Base-by-base conservation (phyloP, 2,113 vertebrate species). In the Xiphias gladius region DNA sequence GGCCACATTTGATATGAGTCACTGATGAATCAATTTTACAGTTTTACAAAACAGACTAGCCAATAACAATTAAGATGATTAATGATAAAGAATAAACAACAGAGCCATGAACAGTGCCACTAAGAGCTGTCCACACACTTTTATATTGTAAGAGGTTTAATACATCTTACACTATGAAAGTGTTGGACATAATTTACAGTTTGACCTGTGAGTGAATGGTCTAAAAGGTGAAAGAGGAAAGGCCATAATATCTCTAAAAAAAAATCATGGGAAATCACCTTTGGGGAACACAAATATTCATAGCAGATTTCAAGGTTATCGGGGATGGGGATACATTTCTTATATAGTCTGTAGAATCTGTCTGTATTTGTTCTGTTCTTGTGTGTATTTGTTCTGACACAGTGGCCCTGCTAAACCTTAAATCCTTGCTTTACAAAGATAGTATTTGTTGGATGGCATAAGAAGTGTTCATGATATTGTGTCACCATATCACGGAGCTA, bases 1-100 rank as follows among this genome's bases (percentile, higher is more conserved):
- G 46, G 73, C 50, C 35, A 68, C 72, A 73, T 55, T 57, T 71
- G n/a, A 17, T 39, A 80, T 86, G 85, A 85, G 65, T 86, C 70
- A 80, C 0, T 62, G 52, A 68, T 17, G 76, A 14, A 28, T 87
- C 71, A n/a, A 37, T 73, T 77, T 76, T 43, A 59, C 62, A 59
- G n/a, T 90, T 75, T 64, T 70, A 54, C 28, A 73, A 13, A 73
- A 52, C 35, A 82, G 65, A 71, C 17, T 32, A 43, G 19, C 0
- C 2, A 84, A 55, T n/a, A 6, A 35, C 6, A 35, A 35, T 35
- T 6, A 35, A 35, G 32, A 35, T 35, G 32, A 35, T 35, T 35
- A 73, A 83, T 24, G 20, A 76, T 77, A 63, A 64, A 76, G 37
- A 6, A 81, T 37, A 76, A 79, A 81, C 16, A 26, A 57, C 4